Conservation (phyloP, 2,797 vertebrate genomes). For the Chloroceryle inda region DNA sequence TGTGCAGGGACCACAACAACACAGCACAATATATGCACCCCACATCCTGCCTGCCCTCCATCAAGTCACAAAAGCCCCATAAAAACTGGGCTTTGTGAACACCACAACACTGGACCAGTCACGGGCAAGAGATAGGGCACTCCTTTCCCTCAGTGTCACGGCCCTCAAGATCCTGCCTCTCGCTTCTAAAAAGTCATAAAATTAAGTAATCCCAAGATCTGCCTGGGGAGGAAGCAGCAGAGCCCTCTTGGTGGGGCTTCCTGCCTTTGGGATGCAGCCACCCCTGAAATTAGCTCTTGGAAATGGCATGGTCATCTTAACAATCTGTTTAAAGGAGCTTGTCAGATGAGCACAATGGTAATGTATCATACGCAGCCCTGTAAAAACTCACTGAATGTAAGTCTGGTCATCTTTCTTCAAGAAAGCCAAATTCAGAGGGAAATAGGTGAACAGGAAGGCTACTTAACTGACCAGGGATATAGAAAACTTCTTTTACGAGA, state of each 20-base stretch:
- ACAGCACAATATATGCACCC: neutral
- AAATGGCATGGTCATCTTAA: neutral
- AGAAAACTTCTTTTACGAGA: neutral
- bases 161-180: conserved; percentile 2
- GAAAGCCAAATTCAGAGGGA: neutral
- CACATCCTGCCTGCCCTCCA: neutral
- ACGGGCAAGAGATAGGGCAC: conserved; percentile 14
- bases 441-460: neutral
- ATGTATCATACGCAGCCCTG: rapidly evolving
- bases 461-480: neutral
- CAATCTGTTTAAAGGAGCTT: neutral
- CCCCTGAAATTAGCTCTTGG: neutral
- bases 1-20: neutral
- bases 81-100: conserved; percentile 57
- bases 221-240: neutral
- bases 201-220: neutral
- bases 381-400: neutral
- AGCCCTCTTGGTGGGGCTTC: neutral
- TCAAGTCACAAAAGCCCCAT: conserved; percentile 51
- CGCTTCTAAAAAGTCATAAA: conserved; percentile 53
- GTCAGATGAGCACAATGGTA: neutral
- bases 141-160: conserved; percentile 47
- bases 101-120: conserved; percentile 40
- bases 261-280: neutral
- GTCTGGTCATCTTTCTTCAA: neutral